Base-by-base conservation (phyloP, 2,888 invertebrate species). In the Plagodis pulveraria region DNA sequence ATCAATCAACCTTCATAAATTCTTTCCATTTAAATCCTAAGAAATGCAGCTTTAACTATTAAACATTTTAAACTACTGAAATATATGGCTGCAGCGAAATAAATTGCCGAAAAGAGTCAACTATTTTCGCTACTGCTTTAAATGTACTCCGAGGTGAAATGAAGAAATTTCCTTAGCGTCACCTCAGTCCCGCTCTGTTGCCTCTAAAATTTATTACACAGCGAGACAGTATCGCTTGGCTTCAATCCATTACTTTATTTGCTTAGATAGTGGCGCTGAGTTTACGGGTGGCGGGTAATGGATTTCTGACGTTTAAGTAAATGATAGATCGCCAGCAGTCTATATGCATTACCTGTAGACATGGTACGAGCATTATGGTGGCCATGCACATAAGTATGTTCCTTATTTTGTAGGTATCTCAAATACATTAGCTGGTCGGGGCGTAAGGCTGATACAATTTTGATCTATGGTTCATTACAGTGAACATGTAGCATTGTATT, bases 251-350 rank as follows among this genome's bases (percentile, higher is more conserved):
- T 84, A 84, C 79, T 71, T 77, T 80, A 77, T 83, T 80, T 83
- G 77, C 72, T 76, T 72, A 78, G 75, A 78, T 76, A 82, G 80
- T 73, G 74, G 65, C 44, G 61, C 46, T 72, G 70, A 62, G 69
- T 70, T 62, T 63, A 11, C 33, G 36, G 22, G 34, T 43, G 43
- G 64, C 65, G 57, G 59, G 80, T 89, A 89, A 88, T 89, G 89
- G 87, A 84, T 85, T 87, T 81, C 78, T 86, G 89, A 87, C 89
- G 82, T 87, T 78, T 78, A 81, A 81, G 82, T 87, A 87, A 86
- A 87, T 89, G 89, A 89, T 89, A 81, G 85, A 89, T 89, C 81
- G 76, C 69, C 73, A 65, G 57, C 69, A 63, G 62, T 57, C 77
- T 72, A 22, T 22, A 81, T 84, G 86, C 83, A 85, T 86, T 87